Evolutionary conservation across 2,888 invertebrate species (phyloP), one percentile per base, ranked within the genome.

Genomic region (Aporophyla lueneburgensis): DNA sequence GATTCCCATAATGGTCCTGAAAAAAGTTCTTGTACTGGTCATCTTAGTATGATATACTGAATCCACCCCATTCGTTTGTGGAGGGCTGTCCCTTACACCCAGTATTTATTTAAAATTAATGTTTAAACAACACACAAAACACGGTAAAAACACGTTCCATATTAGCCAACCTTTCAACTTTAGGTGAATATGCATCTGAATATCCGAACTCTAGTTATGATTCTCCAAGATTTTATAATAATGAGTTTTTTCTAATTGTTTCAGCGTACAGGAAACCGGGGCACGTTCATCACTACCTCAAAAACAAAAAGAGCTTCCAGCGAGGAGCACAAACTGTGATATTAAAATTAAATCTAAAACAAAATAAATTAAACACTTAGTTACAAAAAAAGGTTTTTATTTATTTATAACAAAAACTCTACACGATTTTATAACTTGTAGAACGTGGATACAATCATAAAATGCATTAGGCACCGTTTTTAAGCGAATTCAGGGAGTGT

Each of bases 261-360:
- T 58, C 74, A 86, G 86, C 1, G 2, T 58, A 40, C 43, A 6
- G 16, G 76, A 80, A 58, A 5, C 61, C n/a, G 80, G 80, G 58
- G 12, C 24, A 14, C 61, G 27, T 7, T n/a, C 72, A 24, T 24
- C 63, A 1, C 46, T 51, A 24, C 54, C 59, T 21, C 56, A 61
- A 46, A 69, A 43, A 21, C 49, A 65, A 59, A 83, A 76, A 7
- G 61, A 72, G 0, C 12, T 70, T 21, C 21, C 33, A 40, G 16
- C 43, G n/a, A 75, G 69, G 27, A 72, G 4, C 62, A 54, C 21
- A 33, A 74, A 27, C 86, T 84, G 86, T 86, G 80, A 86, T 86
- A 83, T 66, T 79, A 69, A 66, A 54, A 21, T 53, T 53, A 71
- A 84, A 65, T 14, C 19, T 54, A 12, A 83, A 77, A 69, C 63